phyloP scores from a whole-genome alignment of 1,140 invertebrate species.

The Drosophila willistoni region DNA sequence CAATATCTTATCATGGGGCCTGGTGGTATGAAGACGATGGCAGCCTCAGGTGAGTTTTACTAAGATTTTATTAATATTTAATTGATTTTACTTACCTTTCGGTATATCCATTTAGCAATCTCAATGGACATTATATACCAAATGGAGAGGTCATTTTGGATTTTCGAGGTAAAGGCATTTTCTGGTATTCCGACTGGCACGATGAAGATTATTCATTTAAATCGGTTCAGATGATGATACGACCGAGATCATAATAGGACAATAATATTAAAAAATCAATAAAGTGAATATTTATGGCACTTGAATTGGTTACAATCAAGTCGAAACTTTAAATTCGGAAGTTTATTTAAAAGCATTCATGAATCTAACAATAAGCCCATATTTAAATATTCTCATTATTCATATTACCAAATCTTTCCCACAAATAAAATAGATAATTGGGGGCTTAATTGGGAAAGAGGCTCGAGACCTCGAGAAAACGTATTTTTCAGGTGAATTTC shows the following conservation, averaged over 20 bases:
- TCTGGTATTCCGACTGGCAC: conserved; percentile 2
- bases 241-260: background rate
- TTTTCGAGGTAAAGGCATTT: background rate
- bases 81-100: background rate
- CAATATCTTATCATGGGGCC: background rate
- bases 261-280: background rate
- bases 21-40: conserved; percentile 33
- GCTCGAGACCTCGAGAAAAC: too few relatives aligned
- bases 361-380: too few relatives aligned
- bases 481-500: too few relatives aligned
- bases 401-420: too few relatives aligned
- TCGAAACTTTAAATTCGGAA: too few relatives aligned
- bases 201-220: background rate
- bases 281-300: too few relatives aligned
- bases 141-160: background rate
- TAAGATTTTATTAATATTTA: background rate
- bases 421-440: too few relatives aligned
- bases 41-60: conserved; percentile 2
- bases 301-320: too few relatives aligned
- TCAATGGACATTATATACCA: conserved; percentile 27
- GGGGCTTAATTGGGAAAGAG: too few relatives aligned
- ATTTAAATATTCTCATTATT: too few relatives aligned
- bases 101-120: conserved; percentile 18
- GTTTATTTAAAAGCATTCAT: too few relatives aligned
- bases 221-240: conserved; percentile 35